phyloP scores from a whole-genome alignment of 1,140 invertebrate genomes.

The Camponotus pennsylvanicus region DNA sequence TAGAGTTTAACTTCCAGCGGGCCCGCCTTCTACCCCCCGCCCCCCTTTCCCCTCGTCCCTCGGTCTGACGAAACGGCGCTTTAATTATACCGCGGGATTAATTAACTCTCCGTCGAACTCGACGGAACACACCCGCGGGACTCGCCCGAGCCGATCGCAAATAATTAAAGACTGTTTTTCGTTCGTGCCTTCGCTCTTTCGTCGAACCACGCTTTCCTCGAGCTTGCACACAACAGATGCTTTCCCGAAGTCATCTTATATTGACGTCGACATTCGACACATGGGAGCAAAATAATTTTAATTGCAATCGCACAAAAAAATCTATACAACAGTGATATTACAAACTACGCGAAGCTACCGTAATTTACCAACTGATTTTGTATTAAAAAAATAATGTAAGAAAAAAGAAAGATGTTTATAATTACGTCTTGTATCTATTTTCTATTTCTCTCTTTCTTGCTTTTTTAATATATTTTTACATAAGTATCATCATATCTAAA shows the following conservation, averaged over 20 bases:
- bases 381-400: not conserved
- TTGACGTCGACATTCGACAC: slow-evolving; percentile 1
- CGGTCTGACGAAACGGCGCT: slow-evolving; percentile 79
- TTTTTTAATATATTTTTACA: no score
- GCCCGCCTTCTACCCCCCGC: not conserved
- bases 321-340: not conserved
- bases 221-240: slow-evolving; percentile 24
- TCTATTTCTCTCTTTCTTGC: not conserved
- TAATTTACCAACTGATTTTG: not conserved
- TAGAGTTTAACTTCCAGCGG: slow-evolving; percentile 75
- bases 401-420: not conserved
- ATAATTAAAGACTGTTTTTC: slow-evolving; percentile 70
- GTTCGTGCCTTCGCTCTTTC: slow-evolving; percentile 32
- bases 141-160: slow-evolving; percentile 56
- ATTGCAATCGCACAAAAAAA: not conserved
- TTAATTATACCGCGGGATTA: slow-evolving; percentile 83
- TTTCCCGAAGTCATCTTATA: slow-evolving; percentile 19
- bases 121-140: slow-evolving; percentile 63
- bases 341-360: not conserved
- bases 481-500: not conserved
- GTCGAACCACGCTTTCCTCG: slow-evolving; percentile 26
- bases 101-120: slow-evolving; percentile 81
- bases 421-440: not conserved
- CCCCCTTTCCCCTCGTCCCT: not conserved
- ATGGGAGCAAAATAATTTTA: not conserved